Percentiles rank a stretch among this genome's conserved stretches.
Conservation (phyloP, 2,113 vertebrate species). For the Monarcha castaneiventris region DNA sequence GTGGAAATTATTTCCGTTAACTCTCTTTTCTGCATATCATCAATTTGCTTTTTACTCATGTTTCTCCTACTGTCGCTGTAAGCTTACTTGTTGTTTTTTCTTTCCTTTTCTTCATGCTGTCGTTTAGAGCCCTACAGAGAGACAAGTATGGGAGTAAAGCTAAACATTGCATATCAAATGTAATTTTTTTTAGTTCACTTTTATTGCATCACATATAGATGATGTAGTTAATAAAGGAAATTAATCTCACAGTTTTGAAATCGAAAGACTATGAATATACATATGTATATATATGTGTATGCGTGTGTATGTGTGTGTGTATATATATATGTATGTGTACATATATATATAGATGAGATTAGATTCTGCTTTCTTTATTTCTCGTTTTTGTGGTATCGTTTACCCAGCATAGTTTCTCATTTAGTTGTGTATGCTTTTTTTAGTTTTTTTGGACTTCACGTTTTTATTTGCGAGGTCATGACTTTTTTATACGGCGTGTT, state of each 20-base stretch:
- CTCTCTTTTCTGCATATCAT: conserved; percentile 84
- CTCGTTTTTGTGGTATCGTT: conserved; percentile 54
- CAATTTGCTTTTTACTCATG: conserved; percentile 87
- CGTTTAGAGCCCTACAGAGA: conserved; percentile 99
- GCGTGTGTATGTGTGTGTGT: conserved; percentile 12
- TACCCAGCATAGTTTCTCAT: conserved; percentile 60
- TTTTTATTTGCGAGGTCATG: conserved; percentile 69
- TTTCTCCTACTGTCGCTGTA: conserved; percentile 89
- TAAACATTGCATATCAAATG: conserved; percentile 99
- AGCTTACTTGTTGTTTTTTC: conserved; percentile 96
- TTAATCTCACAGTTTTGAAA: conserved; percentile 76
- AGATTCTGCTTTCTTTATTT: conserved; percentile 70
- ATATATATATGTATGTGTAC: conserved; percentile 43
- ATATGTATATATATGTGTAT: conserved; percentile 59
- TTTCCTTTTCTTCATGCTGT: conserved; percentile 98
- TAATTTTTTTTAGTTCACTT: conserved; percentile 99
- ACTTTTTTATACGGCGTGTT: conserved; percentile 46
- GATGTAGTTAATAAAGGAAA: conserved; percentile 80
- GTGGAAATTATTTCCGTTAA: conserved; percentile 79
- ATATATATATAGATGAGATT: conserved; percentile 54
- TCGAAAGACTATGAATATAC: conserved; percentile 54
- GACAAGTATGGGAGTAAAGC: conserved; percentile 99
- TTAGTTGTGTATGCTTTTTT: conserved; percentile 61
- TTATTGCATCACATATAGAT: conserved; percentile 86
- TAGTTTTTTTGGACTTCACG: background rate